These are phyloP conservation scores for Drosophila littoralis DNA, from an alignment of 1,140 invertebrate species.

Conservation along the genomic window DNA sequence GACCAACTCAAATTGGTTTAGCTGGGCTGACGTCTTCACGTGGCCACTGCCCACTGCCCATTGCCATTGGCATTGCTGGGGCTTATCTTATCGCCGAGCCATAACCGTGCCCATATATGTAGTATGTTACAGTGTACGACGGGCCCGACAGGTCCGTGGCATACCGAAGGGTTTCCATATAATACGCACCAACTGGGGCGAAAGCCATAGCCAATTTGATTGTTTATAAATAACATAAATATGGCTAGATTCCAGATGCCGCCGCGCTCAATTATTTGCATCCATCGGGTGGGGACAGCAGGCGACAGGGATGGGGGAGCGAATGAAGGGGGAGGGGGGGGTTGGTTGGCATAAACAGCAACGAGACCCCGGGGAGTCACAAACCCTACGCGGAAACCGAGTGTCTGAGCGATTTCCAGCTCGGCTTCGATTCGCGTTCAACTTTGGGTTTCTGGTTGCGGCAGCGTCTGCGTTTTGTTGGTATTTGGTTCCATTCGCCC, in stretches of 20 bases:
- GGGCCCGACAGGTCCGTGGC: conserved; percentile 1
- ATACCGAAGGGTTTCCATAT: neutral
- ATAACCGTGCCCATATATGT: conserved; percentile 4
- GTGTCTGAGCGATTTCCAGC: neutral
- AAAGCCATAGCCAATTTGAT: conserved; percentile 12
- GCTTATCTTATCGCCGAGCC: conserved; percentile 9
- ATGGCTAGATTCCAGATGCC: neutral
- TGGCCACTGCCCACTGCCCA: neutral
- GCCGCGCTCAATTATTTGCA: conserved; percentile 6
- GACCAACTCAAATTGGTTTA: neutral
- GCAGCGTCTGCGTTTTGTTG: neutral
- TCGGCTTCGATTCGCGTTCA: conserved; percentile 1
- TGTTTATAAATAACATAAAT: conserved; percentile 63
- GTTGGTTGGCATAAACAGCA: neutral
- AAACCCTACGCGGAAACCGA: neutral
- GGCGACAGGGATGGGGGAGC: neutral
- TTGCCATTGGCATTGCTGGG: conserved; percentile 9
- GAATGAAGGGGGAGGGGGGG: neutral
- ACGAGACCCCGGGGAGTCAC: neutral
- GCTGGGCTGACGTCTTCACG: neutral
- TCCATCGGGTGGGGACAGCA: neutral
- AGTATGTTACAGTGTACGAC: neutral
- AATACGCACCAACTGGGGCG: too few relatives aligned
- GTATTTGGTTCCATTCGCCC: conserved; percentile 23
- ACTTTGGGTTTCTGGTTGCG: conserved; percentile 7